A percentile compares a stretch with the other conserved stretches of the same genome.
Evolutionary conservation across 2,888 invertebrate species (phyloP).

Genomic region (Timema cristinae): DNA sequence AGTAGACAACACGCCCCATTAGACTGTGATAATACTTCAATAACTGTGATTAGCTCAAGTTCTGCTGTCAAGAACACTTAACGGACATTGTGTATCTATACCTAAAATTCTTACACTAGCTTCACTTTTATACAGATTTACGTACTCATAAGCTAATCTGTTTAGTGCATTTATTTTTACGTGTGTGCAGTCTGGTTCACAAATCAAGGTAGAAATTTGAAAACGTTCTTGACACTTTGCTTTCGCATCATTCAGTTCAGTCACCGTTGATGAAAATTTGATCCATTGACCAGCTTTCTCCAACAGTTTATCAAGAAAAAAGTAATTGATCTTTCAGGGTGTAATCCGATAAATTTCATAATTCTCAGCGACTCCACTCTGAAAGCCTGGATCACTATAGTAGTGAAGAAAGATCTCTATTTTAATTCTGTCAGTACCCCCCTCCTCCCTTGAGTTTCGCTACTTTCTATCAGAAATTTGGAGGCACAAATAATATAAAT

Average conservation of each 20-base stretch:
- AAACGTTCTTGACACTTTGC: not conserved
- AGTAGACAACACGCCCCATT: not conserved
- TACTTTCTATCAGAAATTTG: too few relatives aligned
- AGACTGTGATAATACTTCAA: not conserved
- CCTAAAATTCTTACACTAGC: not conserved
- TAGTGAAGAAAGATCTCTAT: not conserved
- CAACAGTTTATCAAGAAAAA: too few relatives aligned
- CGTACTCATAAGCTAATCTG: not conserved
- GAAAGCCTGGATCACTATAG: not conserved
- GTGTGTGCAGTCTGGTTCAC: not conserved
- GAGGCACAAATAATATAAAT: not conserved
- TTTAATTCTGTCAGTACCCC: not conserved
- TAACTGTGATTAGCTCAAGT: not conserved
- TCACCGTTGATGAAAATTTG: too few relatives aligned
- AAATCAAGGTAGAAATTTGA: not conserved
- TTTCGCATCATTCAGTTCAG: not conserved
- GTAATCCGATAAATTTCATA: not conserved
- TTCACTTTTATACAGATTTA: not conserved
- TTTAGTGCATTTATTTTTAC: not conserved
- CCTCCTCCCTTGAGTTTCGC: too few relatives aligned
- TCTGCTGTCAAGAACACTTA: not conserved
- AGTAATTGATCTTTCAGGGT: not conserved
- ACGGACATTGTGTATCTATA: not conserved
- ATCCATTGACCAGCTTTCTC: too few relatives aligned
- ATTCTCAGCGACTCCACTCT: not conserved